Conservation (phyloP, 2,113 vertebrate species). For the Ictalurus furcatus region DNA sequence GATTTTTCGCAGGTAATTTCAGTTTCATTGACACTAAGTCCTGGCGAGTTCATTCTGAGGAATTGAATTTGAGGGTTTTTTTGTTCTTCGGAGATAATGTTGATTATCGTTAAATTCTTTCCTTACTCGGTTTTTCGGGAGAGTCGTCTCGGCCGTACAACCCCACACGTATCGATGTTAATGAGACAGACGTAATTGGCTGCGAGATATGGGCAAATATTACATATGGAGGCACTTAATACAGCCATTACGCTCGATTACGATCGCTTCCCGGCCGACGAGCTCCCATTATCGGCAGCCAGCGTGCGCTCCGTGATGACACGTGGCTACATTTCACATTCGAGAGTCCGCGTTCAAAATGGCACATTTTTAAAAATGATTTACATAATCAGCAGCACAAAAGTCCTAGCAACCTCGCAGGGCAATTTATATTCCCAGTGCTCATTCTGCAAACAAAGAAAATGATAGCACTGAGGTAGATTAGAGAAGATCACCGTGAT, state of each 20-base stretch:
- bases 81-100: background rate
- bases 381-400: constrained; percentile 22
- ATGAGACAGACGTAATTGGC: constrained; percentile 49
- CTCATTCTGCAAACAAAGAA: constrained; percentile 42
- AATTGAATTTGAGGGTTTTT: background rate
- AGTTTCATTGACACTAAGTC: background rate
- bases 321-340: constrained; percentile 35
- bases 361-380: constrained; percentile 33
- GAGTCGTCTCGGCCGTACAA: background rate
- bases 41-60: too few species aligned
- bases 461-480: background rate
- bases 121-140: background rate
- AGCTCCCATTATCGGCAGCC: constrained; percentile 47
- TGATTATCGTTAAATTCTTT: background rate
- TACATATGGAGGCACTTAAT: constrained; percentile 51
- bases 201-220: constrained; percentile 43
- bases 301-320: constrained; percentile 12
- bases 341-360: constrained; percentile 30
- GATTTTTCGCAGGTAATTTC: background rate
- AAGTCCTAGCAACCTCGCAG: background rate
- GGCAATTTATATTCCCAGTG: constrained; percentile 15
- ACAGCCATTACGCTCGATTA: constrained; percentile 54
- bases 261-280: constrained; percentile 33
- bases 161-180: constrained; percentile 24
- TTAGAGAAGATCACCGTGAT: constrained; percentile 6